Percentiles rank a stretch among this genome's conserved stretches.
These are phyloP conservation scores for Anniella stebbinsi DNA, from an alignment of 2,797 vertebrate species.

Conservation along the genomic window DNA sequence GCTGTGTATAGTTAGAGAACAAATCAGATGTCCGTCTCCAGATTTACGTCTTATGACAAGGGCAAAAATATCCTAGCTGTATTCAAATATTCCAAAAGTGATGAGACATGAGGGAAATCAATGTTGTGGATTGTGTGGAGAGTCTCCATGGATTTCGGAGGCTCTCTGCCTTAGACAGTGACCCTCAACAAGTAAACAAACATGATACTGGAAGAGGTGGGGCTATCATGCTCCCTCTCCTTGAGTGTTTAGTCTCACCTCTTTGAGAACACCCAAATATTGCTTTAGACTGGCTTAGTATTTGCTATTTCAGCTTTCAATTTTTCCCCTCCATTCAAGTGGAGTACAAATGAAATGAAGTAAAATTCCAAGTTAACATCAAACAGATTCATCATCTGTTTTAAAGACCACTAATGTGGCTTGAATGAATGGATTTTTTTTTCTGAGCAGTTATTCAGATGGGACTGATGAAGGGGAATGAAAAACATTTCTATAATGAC, in stretches of 20 bases:
- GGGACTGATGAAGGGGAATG: conserved; percentile 25
- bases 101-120: too few species aligned
- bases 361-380: neutral
- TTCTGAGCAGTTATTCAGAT: conserved; percentile 9
- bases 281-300: neutral
- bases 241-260: too few species aligned
- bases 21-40: neutral
- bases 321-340: too few species aligned
- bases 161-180: too few species aligned
- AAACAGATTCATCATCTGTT: conserved; percentile 1
- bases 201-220: too few species aligned
- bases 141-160: too few species aligned
- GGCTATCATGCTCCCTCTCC: too few species aligned
- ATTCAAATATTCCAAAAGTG: too few species aligned
- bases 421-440: neutral
- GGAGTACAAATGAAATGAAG: conserved; percentile 1
- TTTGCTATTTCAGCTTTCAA: neutral
- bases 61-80: too few species aligned
- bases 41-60: neutral
- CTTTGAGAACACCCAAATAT: too few species aligned
- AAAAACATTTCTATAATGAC: conserved; percentile 3
- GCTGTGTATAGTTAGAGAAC: neutral
- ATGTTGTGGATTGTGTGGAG: too few species aligned
- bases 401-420: neutral
- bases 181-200: too few species aligned